Percentiles rank a stretch among this genome's conserved stretches.
These are phyloP conservation scores for Scortum barcoo DNA, from an alignment of 2,113 vertebrate species.

Conservation along the genomic window DNA sequence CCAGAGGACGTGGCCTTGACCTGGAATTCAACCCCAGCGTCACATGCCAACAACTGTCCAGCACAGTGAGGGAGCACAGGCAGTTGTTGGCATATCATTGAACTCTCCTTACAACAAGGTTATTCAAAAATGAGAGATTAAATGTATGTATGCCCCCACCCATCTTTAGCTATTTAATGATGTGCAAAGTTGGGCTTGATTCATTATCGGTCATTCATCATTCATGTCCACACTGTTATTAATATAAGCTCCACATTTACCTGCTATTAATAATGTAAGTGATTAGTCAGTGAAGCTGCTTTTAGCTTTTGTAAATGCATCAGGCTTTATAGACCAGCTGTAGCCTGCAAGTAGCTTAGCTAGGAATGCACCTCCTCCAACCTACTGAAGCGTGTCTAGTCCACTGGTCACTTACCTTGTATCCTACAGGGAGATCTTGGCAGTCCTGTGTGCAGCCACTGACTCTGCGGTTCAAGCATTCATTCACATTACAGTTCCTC, in stretches of 20 bases:
- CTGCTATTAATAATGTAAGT: constrained; percentile 47
- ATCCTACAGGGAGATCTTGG: constrained; percentile 93
- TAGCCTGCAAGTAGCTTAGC: background rate
- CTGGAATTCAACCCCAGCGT: constrained; percentile 52
- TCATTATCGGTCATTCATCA: constrained; percentile 61
- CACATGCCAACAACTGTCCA: constrained; percentile 16
- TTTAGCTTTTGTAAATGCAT: constrained; percentile 10
- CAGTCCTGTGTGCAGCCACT: constrained; percentile 98
- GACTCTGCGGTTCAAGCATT: constrained; percentile 94
- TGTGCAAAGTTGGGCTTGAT: constrained; percentile 52
- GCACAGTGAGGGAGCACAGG: constrained; percentile 8
- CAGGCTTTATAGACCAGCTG: constrained; percentile 1
- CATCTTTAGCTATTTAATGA: constrained; percentile 66
- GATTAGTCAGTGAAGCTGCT: constrained; percentile 23
- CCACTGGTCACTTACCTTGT: constrained; percentile 88
- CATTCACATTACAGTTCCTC: constrained; percentile 94
- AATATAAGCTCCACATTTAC: constrained; percentile 31
- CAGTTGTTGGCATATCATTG: constrained; percentile 60
- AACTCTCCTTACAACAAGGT: constrained; percentile 62
- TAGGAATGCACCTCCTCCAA: background rate
- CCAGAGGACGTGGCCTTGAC: constrained; percentile 64
- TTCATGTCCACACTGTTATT: constrained; percentile 40
- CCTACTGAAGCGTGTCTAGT: background rate
- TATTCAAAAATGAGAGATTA: constrained; percentile 46
- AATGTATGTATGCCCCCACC: constrained; percentile 44